These are phyloP conservation scores for Drosophila dives DNA, from an alignment of 2,888 invertebrate species.

Conservation along the genomic window DNA sequence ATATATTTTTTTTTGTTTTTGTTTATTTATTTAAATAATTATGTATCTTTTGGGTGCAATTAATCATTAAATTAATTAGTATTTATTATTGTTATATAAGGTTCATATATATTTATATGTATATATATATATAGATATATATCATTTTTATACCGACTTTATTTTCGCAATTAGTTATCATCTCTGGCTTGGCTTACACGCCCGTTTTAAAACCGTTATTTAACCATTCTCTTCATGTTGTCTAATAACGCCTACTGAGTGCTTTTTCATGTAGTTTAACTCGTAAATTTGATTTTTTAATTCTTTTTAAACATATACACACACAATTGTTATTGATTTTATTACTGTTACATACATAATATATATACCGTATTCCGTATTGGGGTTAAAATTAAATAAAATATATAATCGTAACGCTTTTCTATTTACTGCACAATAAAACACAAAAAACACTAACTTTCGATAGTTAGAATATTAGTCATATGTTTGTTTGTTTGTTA, in stretches of 20 bases:
- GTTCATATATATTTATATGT: conserved; percentile 74
- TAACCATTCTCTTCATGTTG: conserved; percentile 7
- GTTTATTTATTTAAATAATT: conserved; percentile 81
- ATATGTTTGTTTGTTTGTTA: conserved; percentile 44
- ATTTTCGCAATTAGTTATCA: conserved; percentile 31
- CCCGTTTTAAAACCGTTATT: conserved; percentile 3
- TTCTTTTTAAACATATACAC: conserved; percentile 57
- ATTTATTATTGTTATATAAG: conserved; percentile 83
- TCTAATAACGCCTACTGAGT: conserved; percentile 43
- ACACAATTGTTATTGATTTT: conserved; percentile 53
- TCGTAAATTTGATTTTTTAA: conserved; percentile 43
- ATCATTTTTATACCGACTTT: conserved; percentile 64
- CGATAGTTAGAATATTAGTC: conserved; percentile 36
- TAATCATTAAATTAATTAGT: conserved; percentile 84
- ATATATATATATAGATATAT: conserved; percentile 56
- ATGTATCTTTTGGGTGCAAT: conserved; percentile 83
- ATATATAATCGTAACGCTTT: conserved; percentile 43
- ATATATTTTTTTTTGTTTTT: conserved; percentile 40
- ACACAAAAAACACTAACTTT: conserved; percentile 32
- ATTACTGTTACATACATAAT: conserved; percentile 31
- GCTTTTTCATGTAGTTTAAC: conserved; percentile 37
- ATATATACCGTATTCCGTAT: conserved; percentile 15
- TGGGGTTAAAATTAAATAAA: conserved; percentile 31
- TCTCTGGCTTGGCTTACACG: conserved; percentile 11
- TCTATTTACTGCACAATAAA: conserved; percentile 53